Conservation (phyloP, 2,888 invertebrate species). For the Lysandra coridon region DNA sequence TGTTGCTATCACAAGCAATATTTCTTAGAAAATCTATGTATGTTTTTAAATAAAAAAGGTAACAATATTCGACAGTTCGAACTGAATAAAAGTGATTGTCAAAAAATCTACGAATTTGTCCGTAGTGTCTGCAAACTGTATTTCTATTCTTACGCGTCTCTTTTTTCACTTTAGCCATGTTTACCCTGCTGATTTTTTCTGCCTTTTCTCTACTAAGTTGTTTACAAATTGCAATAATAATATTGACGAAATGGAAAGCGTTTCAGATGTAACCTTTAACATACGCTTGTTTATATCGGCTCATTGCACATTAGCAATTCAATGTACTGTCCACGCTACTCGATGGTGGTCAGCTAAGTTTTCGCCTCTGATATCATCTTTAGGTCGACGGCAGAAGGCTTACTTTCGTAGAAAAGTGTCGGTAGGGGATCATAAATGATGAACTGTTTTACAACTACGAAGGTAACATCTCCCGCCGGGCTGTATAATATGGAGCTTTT, state of each 20-base stretch:
- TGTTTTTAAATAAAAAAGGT: too few relatives aligned
- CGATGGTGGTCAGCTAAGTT: background rate
- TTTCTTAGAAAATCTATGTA: too few relatives aligned
- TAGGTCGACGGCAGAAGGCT: background rate
- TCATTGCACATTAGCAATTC: constrained; percentile 6
- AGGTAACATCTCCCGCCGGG: constrained; percentile 6
- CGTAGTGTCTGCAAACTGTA: too few relatives aligned
- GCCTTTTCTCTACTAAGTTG: too few relatives aligned
- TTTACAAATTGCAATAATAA: background rate
- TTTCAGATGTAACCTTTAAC: background rate
- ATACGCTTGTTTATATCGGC: background rate
- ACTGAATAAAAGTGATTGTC: too few relatives aligned
- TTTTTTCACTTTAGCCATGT: too few relatives aligned
- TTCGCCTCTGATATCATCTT: background rate
- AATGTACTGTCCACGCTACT: constrained; percentile 11
- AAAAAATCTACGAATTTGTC: too few relatives aligned
- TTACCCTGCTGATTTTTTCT: too few relatives aligned
- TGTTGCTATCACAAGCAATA: too few relatives aligned
- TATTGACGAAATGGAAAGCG: background rate
- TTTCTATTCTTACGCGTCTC: too few relatives aligned
- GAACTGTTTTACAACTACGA: background rate
- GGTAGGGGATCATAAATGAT: background rate
- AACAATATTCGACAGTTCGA: too few relatives aligned
- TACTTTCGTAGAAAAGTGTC: background rate
- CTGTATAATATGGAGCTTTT: background rate